Base-by-base conservation (phyloP, 2,888 invertebrate species). In the Dolichopus griseipennis region DNA sequence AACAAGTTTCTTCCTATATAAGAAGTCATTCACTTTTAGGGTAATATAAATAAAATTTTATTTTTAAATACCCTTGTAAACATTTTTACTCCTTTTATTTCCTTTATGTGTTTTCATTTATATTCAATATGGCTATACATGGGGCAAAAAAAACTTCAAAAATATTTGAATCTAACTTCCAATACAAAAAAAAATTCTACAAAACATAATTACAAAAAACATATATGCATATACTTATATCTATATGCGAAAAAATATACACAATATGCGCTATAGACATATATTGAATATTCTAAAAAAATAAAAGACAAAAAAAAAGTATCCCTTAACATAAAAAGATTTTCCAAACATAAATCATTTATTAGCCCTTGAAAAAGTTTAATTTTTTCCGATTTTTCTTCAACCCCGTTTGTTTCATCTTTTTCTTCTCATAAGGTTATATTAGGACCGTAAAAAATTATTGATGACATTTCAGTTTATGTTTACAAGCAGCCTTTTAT, bases 271-370 rank as follows among this genome's bases (percentile, higher is more conserved):
- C n/a, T n/a, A n/a, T n/a, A n/a, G n/a, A n/a, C n/a, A n/a, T n/a
- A n/a, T n/a, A n/a, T n/a, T n/a, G n/a, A n/a, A n/a, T 43, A 43
- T 15, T 12, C 43, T 15, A n/a, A 43, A 10, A 52, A 52, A 52
- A 52, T 52, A n/a, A 52, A n/a, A 6, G 18, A 52, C 15, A 52
- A 52, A 18, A 52, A 15, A 52, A 52, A 52, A 2, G 18, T 52
- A 52, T 52, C 52, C 18, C 18, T 18, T 6, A 52, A 52, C n/a
- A 18, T 52, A 52, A 52, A 52, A 52, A 52, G 18, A 52, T 18
- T 52, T 18, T 52, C n/a, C 52, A 52, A 52, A 52, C 52, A 52
- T 52, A 52, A 52, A 52, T 52, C 52, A 52, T 52, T 52, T 52
- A 52, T 52, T 52, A 15, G 52, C 52, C 52, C 18, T 52, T 52